These are phyloP conservation scores for Perccottus glenii DNA, from an alignment of 2,113 vertebrate genomes.

Conservation along the genomic window DNA sequence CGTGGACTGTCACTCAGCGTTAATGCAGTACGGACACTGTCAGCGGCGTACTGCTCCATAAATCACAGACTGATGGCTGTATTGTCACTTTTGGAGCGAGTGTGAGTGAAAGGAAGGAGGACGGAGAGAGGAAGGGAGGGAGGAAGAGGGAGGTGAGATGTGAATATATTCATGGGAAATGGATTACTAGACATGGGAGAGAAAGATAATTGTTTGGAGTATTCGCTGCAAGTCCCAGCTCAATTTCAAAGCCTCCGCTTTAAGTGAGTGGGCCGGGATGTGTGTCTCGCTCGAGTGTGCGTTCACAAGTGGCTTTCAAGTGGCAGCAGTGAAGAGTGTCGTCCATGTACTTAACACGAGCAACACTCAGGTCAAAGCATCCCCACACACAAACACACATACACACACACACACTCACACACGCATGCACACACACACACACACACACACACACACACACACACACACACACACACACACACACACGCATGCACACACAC, in stretches of 20 bases:
- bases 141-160: slow-evolving; percentile 28
- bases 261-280: slow-evolving; percentile 61
- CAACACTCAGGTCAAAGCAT: slow-evolving; percentile 21
- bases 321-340: slow-evolving; percentile 57
- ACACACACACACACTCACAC: not conserved
- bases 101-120: slow-evolving; percentile 26
- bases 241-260: slow-evolving; percentile 71
- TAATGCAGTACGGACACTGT: slow-evolving; percentile 10
- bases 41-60: slow-evolving; percentile 5
- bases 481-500: too few species aligned
- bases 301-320: slow-evolving; percentile 60
- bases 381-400: slow-evolving; percentile 6
- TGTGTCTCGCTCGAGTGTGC: slow-evolving; percentile 49
- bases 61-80: slow-evolving; percentile 20
- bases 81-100: slow-evolving; percentile 42
- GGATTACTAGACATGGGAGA: slow-evolving; percentile 56
- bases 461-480: too few species aligned
- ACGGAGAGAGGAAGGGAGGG: slow-evolving; percentile 13
- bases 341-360: slow-evolving; percentile 52
- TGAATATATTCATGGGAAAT: slow-evolving; percentile 70
- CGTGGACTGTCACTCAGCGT: not conserved
- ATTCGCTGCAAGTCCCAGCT: slow-evolving; percentile 72
- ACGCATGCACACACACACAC: not conserved
- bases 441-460: too few species aligned
- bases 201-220: slow-evolving; percentile 76